Evolutionary conservation across 1,140 invertebrate genomes (phyloP).

Genomic region (Colletes gigas): DNA sequence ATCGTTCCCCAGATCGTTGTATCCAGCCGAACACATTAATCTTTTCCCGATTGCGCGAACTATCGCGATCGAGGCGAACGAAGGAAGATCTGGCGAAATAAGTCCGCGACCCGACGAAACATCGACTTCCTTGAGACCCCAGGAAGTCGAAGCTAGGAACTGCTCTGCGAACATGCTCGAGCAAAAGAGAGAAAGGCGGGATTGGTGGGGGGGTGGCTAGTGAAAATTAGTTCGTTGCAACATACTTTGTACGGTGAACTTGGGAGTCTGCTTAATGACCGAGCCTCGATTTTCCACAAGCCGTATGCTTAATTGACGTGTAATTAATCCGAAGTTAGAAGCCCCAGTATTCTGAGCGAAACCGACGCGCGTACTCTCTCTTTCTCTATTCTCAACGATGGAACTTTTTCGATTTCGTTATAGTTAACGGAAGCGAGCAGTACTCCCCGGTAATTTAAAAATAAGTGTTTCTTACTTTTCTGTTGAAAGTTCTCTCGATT

Average conservation of each 20-base stretch:
- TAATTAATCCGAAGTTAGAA: slow-evolving; percentile 47
- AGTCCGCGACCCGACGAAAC: slow-evolving; percentile 2
- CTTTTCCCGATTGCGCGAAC: slow-evolving; percentile 13
- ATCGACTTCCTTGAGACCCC: slow-evolving; percentile 5
- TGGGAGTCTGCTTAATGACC: slow-evolving; percentile 37
- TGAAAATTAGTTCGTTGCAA: slow-evolving; percentile 42
- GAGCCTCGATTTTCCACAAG: slow-evolving; percentile 40
- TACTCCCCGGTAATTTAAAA: too few relatives aligned
- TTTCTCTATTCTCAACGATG: background rate
- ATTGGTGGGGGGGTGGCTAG: background rate
- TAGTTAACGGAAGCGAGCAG: too few relatives aligned
- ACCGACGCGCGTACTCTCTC: slow-evolving; percentile 10
- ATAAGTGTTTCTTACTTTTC: too few relatives aligned
- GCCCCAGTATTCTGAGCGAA: background rate
- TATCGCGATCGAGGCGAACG: background rate
- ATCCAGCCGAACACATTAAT: slow-evolving; percentile 16
- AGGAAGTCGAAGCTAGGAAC: background rate
- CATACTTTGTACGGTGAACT: slow-evolving; percentile 41
- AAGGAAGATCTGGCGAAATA: background rate
- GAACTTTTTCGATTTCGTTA: slow-evolving; percentile 46
- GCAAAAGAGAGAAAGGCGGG: background rate
- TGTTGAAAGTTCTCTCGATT: too few relatives aligned
- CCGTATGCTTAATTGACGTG: slow-evolving; percentile 51
- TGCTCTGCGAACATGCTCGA: background rate
- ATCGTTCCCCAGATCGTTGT: slow-evolving; percentile 28